Evolutionary conservation across 2,113 vertebrate genomes (phyloP).

Genomic region (Cnemophilus loriae): DNA sequence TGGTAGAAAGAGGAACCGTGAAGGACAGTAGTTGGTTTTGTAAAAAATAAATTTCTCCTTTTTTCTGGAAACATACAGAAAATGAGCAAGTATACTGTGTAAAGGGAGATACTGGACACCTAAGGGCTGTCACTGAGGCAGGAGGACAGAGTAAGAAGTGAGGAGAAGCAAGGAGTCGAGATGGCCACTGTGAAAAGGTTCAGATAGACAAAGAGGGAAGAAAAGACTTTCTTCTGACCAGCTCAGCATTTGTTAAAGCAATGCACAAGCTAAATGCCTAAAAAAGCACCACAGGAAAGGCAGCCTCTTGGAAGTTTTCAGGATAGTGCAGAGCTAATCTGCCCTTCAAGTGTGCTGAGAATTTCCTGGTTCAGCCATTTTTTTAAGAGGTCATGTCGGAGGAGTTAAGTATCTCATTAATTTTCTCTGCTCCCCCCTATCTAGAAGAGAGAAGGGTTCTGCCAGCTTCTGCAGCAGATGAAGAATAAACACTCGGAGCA

Average conservation of each 20-base stretch:
- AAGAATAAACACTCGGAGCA: constrained; percentile 97
- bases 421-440: background rate
- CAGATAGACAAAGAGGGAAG: background rate
- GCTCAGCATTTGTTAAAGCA: background rate
- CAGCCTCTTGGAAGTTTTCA: background rate
- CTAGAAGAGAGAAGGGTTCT: constrained; percentile 97
- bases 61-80: background rate
- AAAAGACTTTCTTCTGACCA: background rate
- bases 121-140: background rate
- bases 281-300: background rate
- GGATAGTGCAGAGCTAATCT: background rate
- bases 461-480: constrained; percentile 98
- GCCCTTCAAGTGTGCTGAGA: background rate
- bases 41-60: background rate
- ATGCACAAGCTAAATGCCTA: background rate
- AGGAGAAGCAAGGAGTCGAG: background rate
- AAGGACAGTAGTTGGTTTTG: background rate
- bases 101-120: background rate
- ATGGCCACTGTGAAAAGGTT: background rate
- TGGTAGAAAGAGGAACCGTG: background rate
- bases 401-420: background rate
- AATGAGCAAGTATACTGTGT: background rate
- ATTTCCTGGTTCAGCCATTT: background rate
- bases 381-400: background rate
- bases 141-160: background rate